Evolutionary conservation across 37 sponge, comb jelly and placozoan species (phyloP).

Genomic region (Petrosia ficiformis): DNA sequence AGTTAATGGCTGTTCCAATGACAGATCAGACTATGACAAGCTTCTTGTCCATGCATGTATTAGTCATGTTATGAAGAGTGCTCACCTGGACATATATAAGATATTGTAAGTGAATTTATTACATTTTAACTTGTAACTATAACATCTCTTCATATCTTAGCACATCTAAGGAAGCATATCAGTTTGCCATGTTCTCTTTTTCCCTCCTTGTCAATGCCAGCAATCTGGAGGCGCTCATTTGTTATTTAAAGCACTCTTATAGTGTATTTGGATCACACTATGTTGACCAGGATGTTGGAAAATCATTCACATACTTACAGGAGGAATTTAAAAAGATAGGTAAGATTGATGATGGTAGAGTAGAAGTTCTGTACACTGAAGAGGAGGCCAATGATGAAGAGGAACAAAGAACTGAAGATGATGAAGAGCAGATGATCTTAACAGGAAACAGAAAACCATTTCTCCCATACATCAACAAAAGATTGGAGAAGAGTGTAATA

Average conservation of each 20-base stretch:
- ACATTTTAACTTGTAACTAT: not conserved
- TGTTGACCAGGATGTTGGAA: not conserved
- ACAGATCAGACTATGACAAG: not conserved
- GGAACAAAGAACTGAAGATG: not conserved
- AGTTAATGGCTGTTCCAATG: not conserved
- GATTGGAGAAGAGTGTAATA: not conserved
- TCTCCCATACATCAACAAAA: not conserved
- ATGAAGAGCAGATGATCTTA: not conserved
- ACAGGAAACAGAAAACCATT: not conserved
- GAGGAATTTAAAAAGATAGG: not conserved
- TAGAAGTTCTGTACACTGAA: not conserved
- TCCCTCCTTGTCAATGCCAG: slow-evolving; percentile 3
- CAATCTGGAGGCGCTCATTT: not conserved
- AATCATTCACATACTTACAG: not conserved
- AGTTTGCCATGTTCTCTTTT: slow-evolving; percentile 8
- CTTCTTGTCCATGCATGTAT: not conserved
- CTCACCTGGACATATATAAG: not conserved
- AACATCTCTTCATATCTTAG: not conserved
- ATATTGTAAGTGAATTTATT: not conserved
- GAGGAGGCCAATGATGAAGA: not conserved
- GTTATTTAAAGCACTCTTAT: not conserved
- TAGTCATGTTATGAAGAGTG: slow-evolving; percentile 3
- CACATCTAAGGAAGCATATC: not conserved
- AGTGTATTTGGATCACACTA: not conserved
- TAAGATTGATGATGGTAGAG: no score